phyloP scores from a whole-genome alignment of 2,888 invertebrate species.

The Lissocephala sabroskyi region DNA sequence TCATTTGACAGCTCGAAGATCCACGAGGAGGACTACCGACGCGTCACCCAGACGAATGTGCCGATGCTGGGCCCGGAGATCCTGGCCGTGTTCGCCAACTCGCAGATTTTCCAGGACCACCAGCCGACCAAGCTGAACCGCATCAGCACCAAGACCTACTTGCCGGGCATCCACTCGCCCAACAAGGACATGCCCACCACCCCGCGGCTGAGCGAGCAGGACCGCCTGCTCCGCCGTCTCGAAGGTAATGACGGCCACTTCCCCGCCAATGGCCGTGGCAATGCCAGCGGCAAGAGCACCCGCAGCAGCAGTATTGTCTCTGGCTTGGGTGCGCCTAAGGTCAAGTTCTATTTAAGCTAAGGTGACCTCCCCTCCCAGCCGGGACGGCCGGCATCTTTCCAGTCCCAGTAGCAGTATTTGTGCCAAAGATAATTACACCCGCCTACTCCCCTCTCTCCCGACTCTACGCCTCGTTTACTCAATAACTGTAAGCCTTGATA shows the following conservation, averaged over 20 bases:
- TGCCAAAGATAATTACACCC: slow-evolving; percentile 59
- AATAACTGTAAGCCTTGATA: background rate
- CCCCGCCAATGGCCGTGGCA: slow-evolving; percentile 33
- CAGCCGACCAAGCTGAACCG: slow-evolving; percentile 70
- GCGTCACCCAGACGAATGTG: slow-evolving; percentile 72
- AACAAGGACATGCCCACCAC: slow-evolving; percentile 67
- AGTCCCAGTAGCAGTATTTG: slow-evolving; percentile 51
- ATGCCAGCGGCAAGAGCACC: slow-evolving; percentile 53
- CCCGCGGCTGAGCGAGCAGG: slow-evolving; percentile 67
- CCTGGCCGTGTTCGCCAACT: slow-evolving; percentile 71
- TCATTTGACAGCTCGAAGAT: slow-evolving; percentile 61
- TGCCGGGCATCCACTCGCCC: slow-evolving; percentile 67
- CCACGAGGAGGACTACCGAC: slow-evolving; percentile 72
- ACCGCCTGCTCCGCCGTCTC: slow-evolving; percentile 69
- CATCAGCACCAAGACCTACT: slow-evolving; percentile 64
- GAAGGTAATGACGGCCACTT: slow-evolving; percentile 70
- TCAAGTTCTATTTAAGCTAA: slow-evolving; percentile 66
- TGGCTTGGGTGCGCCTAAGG: slow-evolving; percentile 54
- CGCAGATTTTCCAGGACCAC: slow-evolving; percentile 73
- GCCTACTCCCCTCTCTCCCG: background rate
- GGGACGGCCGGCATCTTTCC: too few relatives aligned
- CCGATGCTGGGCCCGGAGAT: slow-evolving; percentile 73
- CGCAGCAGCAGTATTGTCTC: slow-evolving; percentile 55
- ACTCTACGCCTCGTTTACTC: background rate
- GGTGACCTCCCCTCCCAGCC: background rate